Evolutionary conservation across 2,113 vertebrate genomes (phyloP).

Genomic region (Romanogobio albipinnatus): DNA sequence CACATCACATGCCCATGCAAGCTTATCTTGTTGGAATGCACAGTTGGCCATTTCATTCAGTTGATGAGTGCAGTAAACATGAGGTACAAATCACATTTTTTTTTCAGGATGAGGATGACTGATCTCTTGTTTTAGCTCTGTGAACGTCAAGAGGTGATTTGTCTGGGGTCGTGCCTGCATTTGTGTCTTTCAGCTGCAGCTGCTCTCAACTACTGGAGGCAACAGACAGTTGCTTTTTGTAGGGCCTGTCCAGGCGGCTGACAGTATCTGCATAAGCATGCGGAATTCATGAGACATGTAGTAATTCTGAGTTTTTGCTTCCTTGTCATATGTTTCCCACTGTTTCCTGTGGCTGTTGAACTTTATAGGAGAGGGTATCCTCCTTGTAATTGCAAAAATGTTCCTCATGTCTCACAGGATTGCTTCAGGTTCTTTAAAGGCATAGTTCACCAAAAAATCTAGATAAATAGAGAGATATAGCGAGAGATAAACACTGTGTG

Average conservation of each 20-base stretch:
- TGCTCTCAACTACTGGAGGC: conserved; percentile 37
- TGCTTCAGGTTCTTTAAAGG: not conserved
- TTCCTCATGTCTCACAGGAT: not conserved
- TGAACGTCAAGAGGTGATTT: conserved; percentile 2
- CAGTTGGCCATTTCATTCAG: not conserved
- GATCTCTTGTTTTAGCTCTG: not conserved
- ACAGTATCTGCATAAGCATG: conserved; percentile 54
- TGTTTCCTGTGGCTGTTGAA: conserved; percentile 5
- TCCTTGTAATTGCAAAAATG: not conserved
- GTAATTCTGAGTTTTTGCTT: conserved; percentile 42
- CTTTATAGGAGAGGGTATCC: conserved; percentile 5
- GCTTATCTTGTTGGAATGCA: conserved; percentile 5
- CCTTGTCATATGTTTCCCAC: conserved; percentile 19
- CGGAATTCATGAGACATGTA: conserved; percentile 48
- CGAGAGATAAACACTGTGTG: too few relatives aligned
- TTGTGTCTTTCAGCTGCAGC: conserved; percentile 35
- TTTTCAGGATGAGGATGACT: conserved; percentile 24
- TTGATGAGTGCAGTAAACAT: not conserved
- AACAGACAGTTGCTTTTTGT: conserved; percentile 54
- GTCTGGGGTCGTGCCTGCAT: not conserved
- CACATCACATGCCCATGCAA: conserved; percentile 11
- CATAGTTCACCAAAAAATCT: too few relatives aligned
- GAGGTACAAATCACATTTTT: conserved; percentile 7
- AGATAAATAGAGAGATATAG: too few relatives aligned
- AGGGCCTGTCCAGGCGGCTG: conserved; percentile 54